phyloP scores from a whole-genome alignment of 2,113 vertebrate species.

The Salvelinus fontinalis region DNA sequence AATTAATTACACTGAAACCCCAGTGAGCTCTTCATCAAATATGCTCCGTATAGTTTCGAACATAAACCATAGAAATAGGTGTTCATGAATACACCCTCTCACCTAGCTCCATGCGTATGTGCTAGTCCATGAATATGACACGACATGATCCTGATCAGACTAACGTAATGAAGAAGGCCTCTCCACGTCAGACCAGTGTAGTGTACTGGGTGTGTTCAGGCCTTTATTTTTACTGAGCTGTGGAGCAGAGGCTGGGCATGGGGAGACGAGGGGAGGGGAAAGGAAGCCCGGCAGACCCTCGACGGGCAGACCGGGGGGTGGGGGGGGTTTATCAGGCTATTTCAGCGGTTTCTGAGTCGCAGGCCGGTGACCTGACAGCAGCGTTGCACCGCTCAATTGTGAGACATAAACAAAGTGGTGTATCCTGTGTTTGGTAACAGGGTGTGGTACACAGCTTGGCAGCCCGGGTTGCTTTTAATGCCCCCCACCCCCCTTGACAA shows the following conservation, averaged over 20 bases:
- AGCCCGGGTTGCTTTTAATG: constrained; percentile 87
- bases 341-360: constrained; percentile 81
- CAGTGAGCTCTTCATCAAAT: constrained; percentile 16
- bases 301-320: constrained; percentile 78
- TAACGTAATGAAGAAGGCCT: neutral
- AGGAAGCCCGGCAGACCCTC: constrained; percentile 78
- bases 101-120: neutral
- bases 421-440: constrained; percentile 99
- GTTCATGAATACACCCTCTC: neutral
- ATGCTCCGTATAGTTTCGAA: constrained; percentile 11
- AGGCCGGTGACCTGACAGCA: constrained; percentile 88
- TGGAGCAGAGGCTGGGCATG: constrained; percentile 25
- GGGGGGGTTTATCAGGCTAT: constrained; percentile 89
- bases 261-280: constrained; percentile 58
- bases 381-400: constrained; percentile 86
- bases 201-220: constrained; percentile 13
- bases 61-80: neutral
- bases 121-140: constrained; percentile 29
- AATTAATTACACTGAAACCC: constrained; percentile 17
- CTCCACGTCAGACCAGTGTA: constrained; percentile 17
- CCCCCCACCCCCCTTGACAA: constrained; percentile 74
- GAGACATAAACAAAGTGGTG: constrained; percentile 99
- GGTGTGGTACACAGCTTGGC: constrained; percentile 94
- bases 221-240: neutral
- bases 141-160: constrained; percentile 10